Base-by-base conservation (phyloP, 2,888 invertebrate species). In the Margaritifera margaritifera region DNA sequence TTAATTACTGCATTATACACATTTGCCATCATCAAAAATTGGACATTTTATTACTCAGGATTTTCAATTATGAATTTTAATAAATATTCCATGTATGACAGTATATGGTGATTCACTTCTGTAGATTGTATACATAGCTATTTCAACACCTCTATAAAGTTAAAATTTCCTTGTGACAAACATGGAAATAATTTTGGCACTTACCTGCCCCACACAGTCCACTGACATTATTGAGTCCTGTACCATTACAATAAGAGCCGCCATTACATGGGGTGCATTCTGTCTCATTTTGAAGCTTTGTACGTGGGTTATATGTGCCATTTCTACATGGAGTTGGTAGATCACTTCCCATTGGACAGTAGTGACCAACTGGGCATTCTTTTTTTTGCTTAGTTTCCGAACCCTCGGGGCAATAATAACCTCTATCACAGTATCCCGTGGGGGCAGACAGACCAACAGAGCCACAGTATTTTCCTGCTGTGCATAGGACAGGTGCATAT, bases 391-490 rank as follows among this genome's bases (percentile, higher is more conserved):
- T 6, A 15, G 77, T 75, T 0, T 75, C 74, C 24, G 86, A 83
- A 1, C 80, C 79, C n/a, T 77, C 72, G 15, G 85, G 84, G 62
- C 87, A 87, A 71, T 85, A 86, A 64, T 81, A 86, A 20, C 86
- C 84, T 18, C 80, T 80, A 58, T 84, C 80, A 71, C 88, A 88
- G 63, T 78, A 74, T 1, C 80, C 86, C 4, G 79, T 75, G 0
- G 87, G 87, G 2, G 66, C 62, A 11, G 70, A 72, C 6, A 88
- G 80, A 18, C 84, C 85, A 15, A 77, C 60, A 22, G 79, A 81
- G 67, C 83, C 78, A 66, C 88, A 89, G 79, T 86, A 88, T 64
- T 81, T 74, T 51, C 87, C 88, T 19, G 85, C 79, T 3, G 86
- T 86, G 72, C 89, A 89, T 22, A 76, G 77, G 61, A 68, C 74